A percentile compares a stretch with the other conserved stretches of the same genome.
phyloP scores from a whole-genome alignment of 2,888 invertebrate species.

The Sepiola atlantica region DNA sequence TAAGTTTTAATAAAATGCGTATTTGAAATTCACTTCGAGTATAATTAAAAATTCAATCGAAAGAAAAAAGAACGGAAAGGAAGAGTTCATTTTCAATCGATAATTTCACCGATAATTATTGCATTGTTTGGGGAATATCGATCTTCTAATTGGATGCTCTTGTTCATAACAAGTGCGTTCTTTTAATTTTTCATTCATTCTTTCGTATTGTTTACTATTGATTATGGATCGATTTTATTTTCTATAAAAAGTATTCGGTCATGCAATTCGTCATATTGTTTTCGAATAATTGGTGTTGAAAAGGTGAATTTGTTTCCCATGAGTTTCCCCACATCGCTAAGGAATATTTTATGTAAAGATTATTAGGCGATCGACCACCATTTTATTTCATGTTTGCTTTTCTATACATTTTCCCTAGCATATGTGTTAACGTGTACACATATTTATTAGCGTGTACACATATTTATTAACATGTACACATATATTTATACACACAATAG shows the following conservation, averaged over 20 bases:
- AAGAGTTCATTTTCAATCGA: not conserved
- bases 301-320: not conserved
- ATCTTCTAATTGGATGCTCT: slow-evolving; percentile 4
- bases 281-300: not conserved
- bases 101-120: not conserved
- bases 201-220: not conserved
- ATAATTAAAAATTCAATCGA: not conserved
- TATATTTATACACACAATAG: not conserved
- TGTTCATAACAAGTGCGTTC: not conserved
- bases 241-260: not conserved
- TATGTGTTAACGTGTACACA: not conserved
- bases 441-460: not conserved
- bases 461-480: not conserved
- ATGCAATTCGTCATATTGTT: not conserved
- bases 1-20: not conserved
- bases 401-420: not conserved
- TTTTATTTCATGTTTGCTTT: not conserved
- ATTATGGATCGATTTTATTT: not conserved
- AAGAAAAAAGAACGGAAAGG: not conserved
- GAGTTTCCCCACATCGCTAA: not conserved
- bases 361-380: not conserved
- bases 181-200: slow-evolving; percentile 11
- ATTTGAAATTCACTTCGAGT: not conserved
- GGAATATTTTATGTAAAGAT: not conserved
- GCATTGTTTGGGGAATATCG: not conserved